Conservation (phyloP, 2,113 vertebrate genomes). For the Siphamia tubifer region DNA sequence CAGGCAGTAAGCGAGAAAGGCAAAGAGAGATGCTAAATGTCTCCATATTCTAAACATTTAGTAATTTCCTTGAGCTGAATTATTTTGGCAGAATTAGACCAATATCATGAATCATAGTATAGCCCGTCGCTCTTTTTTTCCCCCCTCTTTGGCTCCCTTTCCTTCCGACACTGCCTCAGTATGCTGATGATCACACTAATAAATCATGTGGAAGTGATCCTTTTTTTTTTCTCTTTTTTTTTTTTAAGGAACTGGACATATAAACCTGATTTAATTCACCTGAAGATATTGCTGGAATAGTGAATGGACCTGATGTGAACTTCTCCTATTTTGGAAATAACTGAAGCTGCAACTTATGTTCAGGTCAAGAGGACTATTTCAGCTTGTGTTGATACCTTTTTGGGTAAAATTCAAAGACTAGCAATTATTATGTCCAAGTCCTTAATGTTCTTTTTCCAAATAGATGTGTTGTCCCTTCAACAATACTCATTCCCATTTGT, state of each 20-base stretch:
- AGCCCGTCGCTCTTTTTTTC: not conserved
- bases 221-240: no score
- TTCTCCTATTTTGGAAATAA: constrained; percentile 53
- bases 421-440: not conserved
- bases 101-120: constrained; percentile 50
- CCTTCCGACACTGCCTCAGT: not conserved
- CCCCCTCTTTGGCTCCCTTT: not conserved
- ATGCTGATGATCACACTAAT: constrained; percentile 44
- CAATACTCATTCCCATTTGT: no score
- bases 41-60: constrained; percentile 58
- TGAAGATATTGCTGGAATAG: constrained; percentile 31
- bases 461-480: not conserved
- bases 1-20: constrained; percentile 19
- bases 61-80: constrained; percentile 38
- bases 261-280: constrained; percentile 46
- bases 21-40: constrained; percentile 42
- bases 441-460: not conserved
- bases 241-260: constrained; percentile 31
- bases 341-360: constrained; percentile 28
- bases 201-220: constrained; percentile 25
- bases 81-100: constrained; percentile 47
- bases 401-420: constrained; percentile 35
- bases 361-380: constrained; percentile 26
- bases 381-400: constrained; percentile 46
- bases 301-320: not conserved